Percentiles rank a stretch among this genome's conserved stretches.
phyloP scores from a whole-genome alignment of 1,140 invertebrate species.

The Neotoxoptera formosana region DNA sequence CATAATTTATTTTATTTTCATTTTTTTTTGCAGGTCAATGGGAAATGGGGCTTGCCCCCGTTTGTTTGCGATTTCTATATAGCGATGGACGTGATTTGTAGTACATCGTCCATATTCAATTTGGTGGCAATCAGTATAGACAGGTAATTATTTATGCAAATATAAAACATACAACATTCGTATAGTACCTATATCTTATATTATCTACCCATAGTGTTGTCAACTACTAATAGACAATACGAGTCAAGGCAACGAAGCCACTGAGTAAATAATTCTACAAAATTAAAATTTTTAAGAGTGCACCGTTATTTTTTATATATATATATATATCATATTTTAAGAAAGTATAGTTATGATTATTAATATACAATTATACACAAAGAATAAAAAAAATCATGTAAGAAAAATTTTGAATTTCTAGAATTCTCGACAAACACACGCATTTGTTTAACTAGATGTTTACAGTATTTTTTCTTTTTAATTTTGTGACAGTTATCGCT shows the following conservation, averaged over 20 bases:
- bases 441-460: neutral
- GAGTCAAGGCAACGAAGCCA: neutral
- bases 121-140: constrained; percentile 98
- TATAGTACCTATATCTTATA: neutral
- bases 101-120: constrained; percentile 98
- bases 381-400: no score
- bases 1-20: neutral
- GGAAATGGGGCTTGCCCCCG: constrained; percentile 85
- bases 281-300: neutral
- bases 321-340: neutral
- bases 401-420: no score
- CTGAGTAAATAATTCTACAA: neutral
- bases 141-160: constrained; percentile 72
- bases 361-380: neutral
- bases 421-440: no score
- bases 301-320: no score
- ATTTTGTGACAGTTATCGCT: no score
- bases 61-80: constrained; percentile 98
- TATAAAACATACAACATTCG: neutral
- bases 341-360: neutral
- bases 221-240: neutral
- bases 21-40: constrained; percentile 73
- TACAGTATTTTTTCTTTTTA: no score
- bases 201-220: neutral
- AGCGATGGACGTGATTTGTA: constrained; percentile 97